phyloP scores from a whole-genome alignment of 2,113 vertebrate species.

The Bubo scandiacus region DNA sequence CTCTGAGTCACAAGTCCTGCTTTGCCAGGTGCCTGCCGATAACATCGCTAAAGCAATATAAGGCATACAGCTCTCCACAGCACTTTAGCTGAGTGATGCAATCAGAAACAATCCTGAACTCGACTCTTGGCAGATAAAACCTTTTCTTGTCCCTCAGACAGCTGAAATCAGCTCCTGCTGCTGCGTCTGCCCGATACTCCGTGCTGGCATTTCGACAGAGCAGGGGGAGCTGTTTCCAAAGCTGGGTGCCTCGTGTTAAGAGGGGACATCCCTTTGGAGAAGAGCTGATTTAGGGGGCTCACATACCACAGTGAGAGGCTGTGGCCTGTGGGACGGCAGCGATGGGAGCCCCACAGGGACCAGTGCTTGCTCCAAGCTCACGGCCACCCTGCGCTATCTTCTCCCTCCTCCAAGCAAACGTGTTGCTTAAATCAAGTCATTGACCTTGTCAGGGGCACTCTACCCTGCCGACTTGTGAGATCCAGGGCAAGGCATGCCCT shows the following conservation, averaged over 20 bases:
- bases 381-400: accelerated
- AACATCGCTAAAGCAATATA: background rate
- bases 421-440: background rate
- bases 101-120: background rate
- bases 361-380: background rate
- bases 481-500: background rate
- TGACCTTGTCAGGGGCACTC: background rate
- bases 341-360: accelerated
- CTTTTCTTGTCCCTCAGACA: background rate
- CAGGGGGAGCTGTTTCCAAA: background rate
- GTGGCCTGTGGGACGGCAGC: accelerated
- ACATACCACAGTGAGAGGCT: accelerated
- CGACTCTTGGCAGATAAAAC: background rate
- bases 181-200: background rate
- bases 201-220: accelerated
- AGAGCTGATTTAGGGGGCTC: background rate
- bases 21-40: background rate
- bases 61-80: background rate
- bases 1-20: background rate
- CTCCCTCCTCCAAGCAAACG: background rate
- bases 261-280: accelerated
- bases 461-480: background rate
- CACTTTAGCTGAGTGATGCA: background rate
- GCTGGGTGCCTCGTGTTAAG: accelerated
- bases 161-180: background rate